Base-by-base conservation (phyloP, 1,140 invertebrate species). In the Melipona quadrifasciata region DNA sequence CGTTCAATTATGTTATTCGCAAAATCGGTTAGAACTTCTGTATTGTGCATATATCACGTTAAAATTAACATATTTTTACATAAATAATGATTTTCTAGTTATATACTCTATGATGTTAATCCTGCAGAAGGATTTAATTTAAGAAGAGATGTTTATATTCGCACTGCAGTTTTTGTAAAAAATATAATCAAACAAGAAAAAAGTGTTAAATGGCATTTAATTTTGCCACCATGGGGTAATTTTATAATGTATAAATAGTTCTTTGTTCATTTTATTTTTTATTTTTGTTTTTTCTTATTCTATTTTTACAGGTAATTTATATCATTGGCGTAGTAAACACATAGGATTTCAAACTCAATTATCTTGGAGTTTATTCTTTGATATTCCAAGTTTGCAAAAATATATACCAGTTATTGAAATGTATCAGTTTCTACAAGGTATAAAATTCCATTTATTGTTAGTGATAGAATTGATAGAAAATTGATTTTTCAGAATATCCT, bases 81-180 rank as follows among this genome's bases (percentile, higher is more conserved):
- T 64, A 64, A 19, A 72, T 53, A 78, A 51, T 74, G 16, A 70
- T 89, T 78, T 94, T 93, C 34, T 83, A 97, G 96, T 87, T 97
- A 96, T 91, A 94, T 99, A 77, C 95, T 99, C 51, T 99, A 99
- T 94, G 98, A 99, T 94, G 97, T 99, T 0, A 99, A 99, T 95
- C 97, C 96, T 31, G 97, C 97, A 3, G 99, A 99, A 96, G 99
- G 99, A 0, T 99, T 99, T 92, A 99, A 99, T 95, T 95, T 99
- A 82, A 95, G 99, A 74, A 95, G 99, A 85, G 99, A 99, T 96
- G 99, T 99, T 17, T 99, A 99, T 90, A 96, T 99, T 94, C 95
- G 99, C 91, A 95, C 99, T 89, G 98, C 99, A 21, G 97, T 97
- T 76, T 96, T 99, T 89, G 95, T 98, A 1, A 95, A 96, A 91